Base-by-base conservation (phyloP, 2,888 invertebrate genomes). In the Agrypnus murinus region DNA sequence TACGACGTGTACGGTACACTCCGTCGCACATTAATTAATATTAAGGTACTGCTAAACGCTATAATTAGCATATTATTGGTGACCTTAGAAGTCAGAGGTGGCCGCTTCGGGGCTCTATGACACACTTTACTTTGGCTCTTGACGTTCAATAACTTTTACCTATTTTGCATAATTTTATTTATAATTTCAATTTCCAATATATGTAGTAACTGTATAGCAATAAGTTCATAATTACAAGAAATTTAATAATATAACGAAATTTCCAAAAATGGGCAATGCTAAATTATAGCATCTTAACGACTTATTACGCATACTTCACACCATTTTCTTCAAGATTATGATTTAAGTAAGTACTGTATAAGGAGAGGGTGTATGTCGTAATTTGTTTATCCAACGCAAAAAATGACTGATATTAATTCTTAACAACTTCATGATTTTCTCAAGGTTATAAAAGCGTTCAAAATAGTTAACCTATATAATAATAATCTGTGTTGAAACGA, bases 21-120 rank as follows among this genome's bases (percentile, higher is more conserved):
- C 6, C 46, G 46, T 3, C 32, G 36, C 46, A 31, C 65, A 65
- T 65, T 65, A 43, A 57, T 63, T 68, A 65, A 65, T 65, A 57
- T 57, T 43, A 62, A 63, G 62, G 55, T 62, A 62, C 57, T 65
- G 65, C 65, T 57, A 65, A 25, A 57, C n/a, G 60, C 31, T 65
- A 70, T 25, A 25, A 25, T 70, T 70, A 65, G 45, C 65, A 70
- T 70, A 53, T 70, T 65, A 70, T 60, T 15, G 58, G 60, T 72
- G 74, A 74, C 74, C 72, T 65, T 63, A 59, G 71, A 55, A 69
- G 74, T 72, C 72, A 74, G 68, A 74, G 74, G 72, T 74, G 45
- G 57, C 65, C 60, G 57, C 65, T 58, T 64, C 63, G 63, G 65
- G 68, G 60, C 55, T 50, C 59, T 64, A 45, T 70, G 72, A 65